Evolutionary conservation across 2,113 vertebrate species (phyloP).

Genomic region (Indri indri): DNA sequence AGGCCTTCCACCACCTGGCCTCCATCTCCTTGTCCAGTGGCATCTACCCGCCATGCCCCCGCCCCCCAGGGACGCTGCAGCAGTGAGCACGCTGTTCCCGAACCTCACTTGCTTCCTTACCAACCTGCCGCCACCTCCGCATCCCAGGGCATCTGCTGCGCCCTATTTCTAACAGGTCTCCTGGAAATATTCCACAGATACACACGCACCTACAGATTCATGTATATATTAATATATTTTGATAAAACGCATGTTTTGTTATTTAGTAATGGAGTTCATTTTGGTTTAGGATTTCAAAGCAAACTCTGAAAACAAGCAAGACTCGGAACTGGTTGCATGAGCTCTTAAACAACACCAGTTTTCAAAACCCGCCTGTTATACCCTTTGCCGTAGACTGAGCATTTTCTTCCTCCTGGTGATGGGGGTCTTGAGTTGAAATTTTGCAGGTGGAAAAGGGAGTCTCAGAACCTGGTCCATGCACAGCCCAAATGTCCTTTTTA

Average conservation of each 20-base stretch:
- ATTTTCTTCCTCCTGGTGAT: fast-evolving
- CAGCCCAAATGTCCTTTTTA: background rate
- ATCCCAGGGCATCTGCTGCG: fast-evolving
- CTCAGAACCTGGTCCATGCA: no score
- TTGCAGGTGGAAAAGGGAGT: background rate
- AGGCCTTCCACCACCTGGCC: background rate
- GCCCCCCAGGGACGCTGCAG: background rate
- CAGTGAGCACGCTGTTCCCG: background rate
- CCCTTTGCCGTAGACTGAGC: background rate
- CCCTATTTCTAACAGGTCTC: background rate
- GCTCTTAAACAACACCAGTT: fast-evolving
- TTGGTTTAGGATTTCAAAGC: background rate
- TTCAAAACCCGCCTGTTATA: background rate
- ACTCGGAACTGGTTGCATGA: background rate
- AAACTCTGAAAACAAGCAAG: background rate
- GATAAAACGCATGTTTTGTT: background rate
- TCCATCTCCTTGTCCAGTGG: background rate
- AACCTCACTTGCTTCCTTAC: background rate
- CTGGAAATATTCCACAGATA: background rate
- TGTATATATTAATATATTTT: background rate
- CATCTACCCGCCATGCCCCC: background rate
- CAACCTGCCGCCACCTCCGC: background rate
- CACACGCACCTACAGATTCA: background rate
- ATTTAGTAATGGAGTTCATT: background rate
- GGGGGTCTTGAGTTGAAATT: background rate